Evolutionary conservation across 2,888 invertebrate species (phyloP).

Genomic region (Netelia melanura): DNA sequence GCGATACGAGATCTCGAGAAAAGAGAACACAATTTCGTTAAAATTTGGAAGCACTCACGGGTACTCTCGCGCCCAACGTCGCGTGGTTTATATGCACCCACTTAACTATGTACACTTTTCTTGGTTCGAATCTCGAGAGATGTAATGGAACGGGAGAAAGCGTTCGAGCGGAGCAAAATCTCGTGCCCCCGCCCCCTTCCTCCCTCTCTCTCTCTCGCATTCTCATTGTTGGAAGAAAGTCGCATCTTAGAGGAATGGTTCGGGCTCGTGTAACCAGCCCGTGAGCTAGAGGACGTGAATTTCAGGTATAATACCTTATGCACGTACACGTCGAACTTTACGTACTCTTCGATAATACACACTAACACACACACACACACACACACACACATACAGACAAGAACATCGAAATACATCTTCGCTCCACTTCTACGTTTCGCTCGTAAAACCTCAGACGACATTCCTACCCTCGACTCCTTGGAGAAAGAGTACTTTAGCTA

Average conservation of each 20-base stretch:
- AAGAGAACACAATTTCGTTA: background rate
- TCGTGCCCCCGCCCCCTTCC: background rate
- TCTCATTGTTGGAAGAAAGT: conserved; percentile 45
- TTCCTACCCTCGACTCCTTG: background rate
- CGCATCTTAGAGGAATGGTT: conserved; percentile 42
- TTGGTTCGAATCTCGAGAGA: conserved; percentile 35
- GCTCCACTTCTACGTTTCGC: background rate
- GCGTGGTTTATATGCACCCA: background rate
- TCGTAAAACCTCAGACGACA: conserved; percentile 13
- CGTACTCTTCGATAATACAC: conserved; percentile 36
- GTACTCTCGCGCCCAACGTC: background rate
- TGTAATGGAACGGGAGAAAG: conserved; percentile 62
- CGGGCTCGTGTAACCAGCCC: conserved; percentile 29
- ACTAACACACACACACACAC: conserved; percentile 9
- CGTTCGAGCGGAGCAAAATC: conserved; percentile 32
- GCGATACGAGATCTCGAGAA: background rate
- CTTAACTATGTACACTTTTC: conserved; percentile 4
- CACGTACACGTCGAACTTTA: conserved; percentile 5
- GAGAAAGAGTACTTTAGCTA: conserved; percentile 19
- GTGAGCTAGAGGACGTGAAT: conserved; percentile 9
- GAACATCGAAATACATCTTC: background rate
- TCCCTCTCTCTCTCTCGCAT: background rate
- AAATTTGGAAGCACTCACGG: conserved; percentile 27
- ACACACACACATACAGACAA: too few species aligned
- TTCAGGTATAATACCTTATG: conserved; percentile 10